These are phyloP conservation scores for Tragelaphus eurycerus DNA, from an alignment of 2,797 vertebrate genomes.

Conservation along the genomic window DNA sequence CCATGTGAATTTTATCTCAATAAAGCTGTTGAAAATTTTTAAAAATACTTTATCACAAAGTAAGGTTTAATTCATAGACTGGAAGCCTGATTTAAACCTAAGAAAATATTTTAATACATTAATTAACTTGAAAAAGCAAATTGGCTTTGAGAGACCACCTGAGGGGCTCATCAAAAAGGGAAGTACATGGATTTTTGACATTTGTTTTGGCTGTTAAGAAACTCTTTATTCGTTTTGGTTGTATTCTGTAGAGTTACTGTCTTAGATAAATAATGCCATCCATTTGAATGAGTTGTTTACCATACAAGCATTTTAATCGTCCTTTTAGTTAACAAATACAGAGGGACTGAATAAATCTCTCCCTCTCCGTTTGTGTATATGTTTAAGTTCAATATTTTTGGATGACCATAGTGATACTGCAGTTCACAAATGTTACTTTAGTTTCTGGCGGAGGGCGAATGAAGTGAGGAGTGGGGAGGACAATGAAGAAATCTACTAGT, in stretches of 20 bases:
- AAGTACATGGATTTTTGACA: neutral
- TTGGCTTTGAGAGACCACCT: neutral
- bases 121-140: neutral
- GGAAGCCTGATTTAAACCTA: neutral
- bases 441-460: neutral
- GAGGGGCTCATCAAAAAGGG: neutral
- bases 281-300: neutral
- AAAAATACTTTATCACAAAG: neutral
- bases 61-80: neutral
- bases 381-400: neutral
- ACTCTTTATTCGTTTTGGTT: neutral
- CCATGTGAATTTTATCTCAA: neutral
- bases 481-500: neutral
- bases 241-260: neutral
- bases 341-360: neutral
- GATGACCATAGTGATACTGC: neutral
- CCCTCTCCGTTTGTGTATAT: neutral
- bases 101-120: neutral
- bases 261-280: neutral
- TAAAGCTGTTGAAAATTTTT: neutral
- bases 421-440: neutral
- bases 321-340: neutral
- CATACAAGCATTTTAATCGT: neutral
- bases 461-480: neutral
- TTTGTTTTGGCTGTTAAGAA: neutral